Evolutionary conservation across 2,797 vertebrate genomes (phyloP).

Genomic region (Austrolebias charrua): DNA sequence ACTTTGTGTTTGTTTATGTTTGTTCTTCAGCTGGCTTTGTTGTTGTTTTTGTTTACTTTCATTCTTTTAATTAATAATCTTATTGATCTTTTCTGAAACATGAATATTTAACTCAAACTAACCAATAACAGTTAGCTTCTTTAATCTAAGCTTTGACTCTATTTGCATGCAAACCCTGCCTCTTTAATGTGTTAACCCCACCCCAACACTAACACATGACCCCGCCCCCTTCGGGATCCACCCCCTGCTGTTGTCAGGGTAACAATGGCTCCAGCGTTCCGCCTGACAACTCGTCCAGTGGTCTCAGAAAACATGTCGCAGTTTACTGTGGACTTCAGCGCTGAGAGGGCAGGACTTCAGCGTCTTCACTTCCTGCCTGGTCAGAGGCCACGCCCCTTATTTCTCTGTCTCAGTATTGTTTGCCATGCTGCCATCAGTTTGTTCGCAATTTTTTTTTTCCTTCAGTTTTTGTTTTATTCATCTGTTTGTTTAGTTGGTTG

Average conservation of each 20-base stretch:
- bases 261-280: constrained; percentile 91
- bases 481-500: background rate
- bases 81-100: constrained; percentile 3
- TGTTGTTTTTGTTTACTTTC: background rate
- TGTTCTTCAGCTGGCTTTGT: background rate
- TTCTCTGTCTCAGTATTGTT: no score
- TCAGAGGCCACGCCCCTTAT: constrained; percentile 43
- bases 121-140: constrained; percentile 21
- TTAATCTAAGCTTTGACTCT: background rate
- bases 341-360: constrained; percentile 85
- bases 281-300: constrained; percentile 85
- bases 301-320: constrained; percentile 90
- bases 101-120: constrained; percentile 22
- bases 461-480: background rate
- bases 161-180: constrained; percentile 1
- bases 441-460: background rate
- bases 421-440: background rate
- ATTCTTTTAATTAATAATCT: background rate
- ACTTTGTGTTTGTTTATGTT: no score
- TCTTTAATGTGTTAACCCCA: constrained; percentile 6
- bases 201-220: constrained; percentile 23
- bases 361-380: constrained; percentile 90
- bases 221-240: background rate
- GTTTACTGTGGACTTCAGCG: constrained; percentile 88
- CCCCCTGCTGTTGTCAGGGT: constrained; percentile 76